Evolutionary conservation across 2,888 invertebrate species (phyloP).

Genomic region (Aporophyla nigra): DNA sequence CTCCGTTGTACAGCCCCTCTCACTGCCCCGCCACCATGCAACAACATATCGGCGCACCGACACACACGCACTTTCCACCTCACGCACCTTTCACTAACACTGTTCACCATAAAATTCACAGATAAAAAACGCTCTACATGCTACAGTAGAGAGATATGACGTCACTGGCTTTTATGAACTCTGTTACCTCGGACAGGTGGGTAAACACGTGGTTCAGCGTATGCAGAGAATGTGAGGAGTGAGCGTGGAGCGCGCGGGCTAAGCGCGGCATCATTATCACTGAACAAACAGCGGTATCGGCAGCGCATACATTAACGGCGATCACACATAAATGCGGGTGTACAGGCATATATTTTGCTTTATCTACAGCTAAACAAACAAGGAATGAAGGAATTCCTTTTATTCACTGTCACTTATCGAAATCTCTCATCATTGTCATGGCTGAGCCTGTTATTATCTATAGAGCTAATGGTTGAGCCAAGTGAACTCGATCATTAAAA

Average conservation of each 20-base stretch:
- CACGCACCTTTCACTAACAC: constrained; percentile 76
- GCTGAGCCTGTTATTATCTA: constrained; percentile 19
- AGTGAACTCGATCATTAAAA: constrained; percentile 1
- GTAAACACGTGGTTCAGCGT: constrained; percentile 74
- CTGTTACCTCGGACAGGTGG: constrained; percentile 58
- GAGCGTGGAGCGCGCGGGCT: constrained; percentile 74
- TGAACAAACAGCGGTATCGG: constrained; percentile 85
- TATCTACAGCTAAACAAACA: constrained; percentile 62
- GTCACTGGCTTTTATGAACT: constrained; percentile 60
- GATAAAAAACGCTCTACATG: constrained; percentile 66
- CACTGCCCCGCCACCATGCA: constrained; percentile 83
- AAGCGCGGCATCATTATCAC: constrained; percentile 81
- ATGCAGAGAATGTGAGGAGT: constrained; percentile 71
- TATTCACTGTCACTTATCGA: constrained; percentile 49
- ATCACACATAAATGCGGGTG: constrained; percentile 75
- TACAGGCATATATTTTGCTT: constrained; percentile 74
- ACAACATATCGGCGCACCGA: constrained; percentile 88
- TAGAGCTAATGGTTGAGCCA: constrained; percentile 23
- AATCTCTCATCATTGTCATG: constrained; percentile 42
- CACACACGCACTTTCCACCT: constrained; percentile 74
- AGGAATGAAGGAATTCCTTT: constrained; percentile 53
- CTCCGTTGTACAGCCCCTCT: constrained; percentile 89
- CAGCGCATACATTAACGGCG: constrained; percentile 77
- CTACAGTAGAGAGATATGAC: constrained; percentile 63
- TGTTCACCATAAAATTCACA: constrained; percentile 75